Conservation (phyloP, 1,140 invertebrate species). For the Caenorhabditis tropicalis region DNA sequence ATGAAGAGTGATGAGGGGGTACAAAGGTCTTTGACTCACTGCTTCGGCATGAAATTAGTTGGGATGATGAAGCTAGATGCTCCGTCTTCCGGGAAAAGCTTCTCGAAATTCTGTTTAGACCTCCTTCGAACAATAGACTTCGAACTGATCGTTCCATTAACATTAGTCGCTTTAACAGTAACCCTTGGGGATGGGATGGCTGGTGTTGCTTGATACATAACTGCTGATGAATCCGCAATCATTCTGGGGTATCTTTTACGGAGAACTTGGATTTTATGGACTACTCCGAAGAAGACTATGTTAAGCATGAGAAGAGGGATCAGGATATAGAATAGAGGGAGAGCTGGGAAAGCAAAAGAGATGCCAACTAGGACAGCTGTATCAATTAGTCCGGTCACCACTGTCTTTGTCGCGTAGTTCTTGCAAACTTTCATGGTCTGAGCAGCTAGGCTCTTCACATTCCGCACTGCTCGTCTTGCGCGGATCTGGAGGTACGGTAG, state of each 20-base stretch:
- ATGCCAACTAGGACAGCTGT: slow-evolving; percentile 20
- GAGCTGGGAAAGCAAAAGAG: slow-evolving; percentile 46
- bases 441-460: background rate
- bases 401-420: slow-evolving; percentile 20
- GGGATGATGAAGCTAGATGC: slow-evolving; percentile 41
- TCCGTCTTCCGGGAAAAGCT: slow-evolving; percentile 38
- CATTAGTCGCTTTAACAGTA: background rate
- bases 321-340: slow-evolving; percentile 53
- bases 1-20: background rate
- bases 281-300: slow-evolving; percentile 44
- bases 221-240: slow-evolving; percentile 38
- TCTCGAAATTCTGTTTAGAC: slow-evolving; percentile 43
- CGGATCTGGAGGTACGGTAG: slow-evolving; percentile 65
- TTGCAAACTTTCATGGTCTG: slow-evolving; percentile 8
- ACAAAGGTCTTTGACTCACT: background rate
- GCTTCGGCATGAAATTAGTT: slow-evolving; percentile 30
- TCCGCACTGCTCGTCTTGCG: slow-evolving; percentile 50
- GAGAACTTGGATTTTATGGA: slow-evolving; percentile 22
- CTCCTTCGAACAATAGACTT: slow-evolving; percentile 1
- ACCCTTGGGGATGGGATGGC: slow-evolving; percentile 48
- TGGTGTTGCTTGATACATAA: slow-evolving; percentile 12
- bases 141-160: slow-evolving; percentile 9
- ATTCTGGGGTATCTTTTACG: slow-evolving; percentile 15
- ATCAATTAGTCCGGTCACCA: slow-evolving; percentile 30
- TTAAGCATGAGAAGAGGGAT: slow-evolving; percentile 54